A percentile compares a stretch with the other conserved stretches of the same genome.
Evolutionary conservation across 2,888 invertebrate genomes (phyloP).

Genomic region (Allolobophora icterica): DNA sequence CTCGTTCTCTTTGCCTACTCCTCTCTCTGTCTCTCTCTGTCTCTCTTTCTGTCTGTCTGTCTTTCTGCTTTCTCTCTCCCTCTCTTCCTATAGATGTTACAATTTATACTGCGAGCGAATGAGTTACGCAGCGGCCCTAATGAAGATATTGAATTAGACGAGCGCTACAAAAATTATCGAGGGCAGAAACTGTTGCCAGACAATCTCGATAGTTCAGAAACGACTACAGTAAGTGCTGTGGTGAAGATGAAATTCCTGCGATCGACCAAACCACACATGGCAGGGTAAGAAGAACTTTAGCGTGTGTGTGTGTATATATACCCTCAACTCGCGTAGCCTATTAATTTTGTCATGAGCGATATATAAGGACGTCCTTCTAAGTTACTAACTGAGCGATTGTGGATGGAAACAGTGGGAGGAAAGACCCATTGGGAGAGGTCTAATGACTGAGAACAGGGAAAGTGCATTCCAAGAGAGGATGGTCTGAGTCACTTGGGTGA

Average conservation of each 20-base stretch:
- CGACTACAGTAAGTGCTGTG: neutral
- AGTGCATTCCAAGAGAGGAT: neutral
- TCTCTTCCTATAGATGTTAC: neutral
- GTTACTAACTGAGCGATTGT: neutral
- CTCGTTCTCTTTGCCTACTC: neutral
- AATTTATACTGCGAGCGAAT: neutral
- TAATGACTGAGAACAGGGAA: neutral
- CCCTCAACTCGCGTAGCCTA: neutral
- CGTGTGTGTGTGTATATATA: too few relatives aligned
- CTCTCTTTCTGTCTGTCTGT: too few relatives aligned
- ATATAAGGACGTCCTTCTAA: neutral
- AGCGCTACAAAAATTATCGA: neutral
- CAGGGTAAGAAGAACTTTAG: neutral
- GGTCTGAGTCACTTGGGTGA: neutral
- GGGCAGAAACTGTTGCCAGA: neutral
- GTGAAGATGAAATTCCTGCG: neutral
- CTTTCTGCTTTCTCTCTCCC: too few relatives aligned
- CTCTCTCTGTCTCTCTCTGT: neutral
- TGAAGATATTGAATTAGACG: constrained; percentile 17
- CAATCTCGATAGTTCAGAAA: neutral
- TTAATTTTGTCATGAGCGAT: neutral
- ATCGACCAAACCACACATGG: neutral
- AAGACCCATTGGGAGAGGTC: neutral
- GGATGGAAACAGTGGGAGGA: neutral
- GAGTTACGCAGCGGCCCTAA: neutral